Conservation (phyloP, 2,797 vertebrate species). For the Pelodytes ibericus region DNA sequence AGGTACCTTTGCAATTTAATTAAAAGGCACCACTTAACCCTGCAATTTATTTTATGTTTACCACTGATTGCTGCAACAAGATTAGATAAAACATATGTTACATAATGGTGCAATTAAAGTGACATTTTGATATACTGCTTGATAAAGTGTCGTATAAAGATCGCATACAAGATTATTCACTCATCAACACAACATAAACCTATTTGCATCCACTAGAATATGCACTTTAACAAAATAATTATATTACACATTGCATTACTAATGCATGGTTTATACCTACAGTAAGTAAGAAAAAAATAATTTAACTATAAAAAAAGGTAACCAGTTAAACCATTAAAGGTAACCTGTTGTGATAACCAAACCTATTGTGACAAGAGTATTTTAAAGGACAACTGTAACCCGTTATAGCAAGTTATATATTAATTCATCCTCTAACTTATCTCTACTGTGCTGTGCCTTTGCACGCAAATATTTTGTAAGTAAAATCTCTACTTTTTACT, state of each 20-base stretch:
- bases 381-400: no score
- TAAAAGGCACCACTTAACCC: no score
- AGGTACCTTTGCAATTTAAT: no score
- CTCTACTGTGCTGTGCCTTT: no score
- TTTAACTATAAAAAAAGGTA: no score
- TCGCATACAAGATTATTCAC: not conserved
- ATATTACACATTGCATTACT: not conserved
- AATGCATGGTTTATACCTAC: not conserved
- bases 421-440: no score
- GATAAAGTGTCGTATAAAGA: not conserved
- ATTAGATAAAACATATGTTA: not conserved
- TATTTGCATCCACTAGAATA: not conserved
- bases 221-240: not conserved
- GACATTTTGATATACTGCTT: not conserved
- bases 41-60: not conserved
- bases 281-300: not conserved
- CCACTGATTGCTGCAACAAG: not conserved
- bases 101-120: not conserved
- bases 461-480: no score
- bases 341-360: no score
- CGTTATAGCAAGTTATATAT: no score
- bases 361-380: no score
- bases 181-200: not conserved
- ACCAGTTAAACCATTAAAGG: no score
- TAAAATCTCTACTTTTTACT: no score